Evolutionary conservation across 2,113 vertebrate species (phyloP), one percentile per base, ranked within the genome.

Genomic region (Bettongia penicillata): DNA sequence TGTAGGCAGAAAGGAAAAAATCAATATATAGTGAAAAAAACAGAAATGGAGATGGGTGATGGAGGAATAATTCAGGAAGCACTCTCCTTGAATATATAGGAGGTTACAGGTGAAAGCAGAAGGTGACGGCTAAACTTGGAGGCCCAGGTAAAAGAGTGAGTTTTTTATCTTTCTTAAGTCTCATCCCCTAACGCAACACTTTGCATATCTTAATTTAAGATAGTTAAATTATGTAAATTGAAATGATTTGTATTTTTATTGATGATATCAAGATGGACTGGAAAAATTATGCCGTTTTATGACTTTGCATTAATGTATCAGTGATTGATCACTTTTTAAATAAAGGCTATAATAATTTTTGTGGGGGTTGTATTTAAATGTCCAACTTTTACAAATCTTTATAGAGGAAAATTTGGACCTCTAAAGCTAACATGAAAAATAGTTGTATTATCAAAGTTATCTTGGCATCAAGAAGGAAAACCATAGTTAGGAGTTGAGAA

Each of bases 381-480:
- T 8, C 16, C 16, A 77, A 68, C 47, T 84, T 51, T 47, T 94
- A 95, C 50, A 84, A 12, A 24, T 77, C 68, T 77, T n/a, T 77
- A 43, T 77, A 77, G 23, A 94, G 91, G 24, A 11, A 94, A 61
- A 93, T 91, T 90, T 11, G 91, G 43, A 94, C 91, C 84, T 90
- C 95, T 89, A 53, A 6, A 91, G 9, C 3, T 94, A 77, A n/a
- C n/a, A 77, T 51, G 90, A 96, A 68, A 91, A 90, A 90, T 90
- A 9, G 26, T 91, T 55, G 19, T 7, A 3, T 5, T 89, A 0
- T 90, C 9, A 90, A 96, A 43, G 37, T 51, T 23, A 93, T 92
- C 97, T 92, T 92, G 19, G 8, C 47, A 92, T 84, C 77, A 93
- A 94, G 51, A 25, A 47, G 91, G 55, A 84, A 93, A 93, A 16